A percentile compares a stretch with the other conserved stretches of the same genome.
phyloP scores from a whole-genome alignment of 2,113 vertebrate genomes.

The Clupea harengus region DNA sequence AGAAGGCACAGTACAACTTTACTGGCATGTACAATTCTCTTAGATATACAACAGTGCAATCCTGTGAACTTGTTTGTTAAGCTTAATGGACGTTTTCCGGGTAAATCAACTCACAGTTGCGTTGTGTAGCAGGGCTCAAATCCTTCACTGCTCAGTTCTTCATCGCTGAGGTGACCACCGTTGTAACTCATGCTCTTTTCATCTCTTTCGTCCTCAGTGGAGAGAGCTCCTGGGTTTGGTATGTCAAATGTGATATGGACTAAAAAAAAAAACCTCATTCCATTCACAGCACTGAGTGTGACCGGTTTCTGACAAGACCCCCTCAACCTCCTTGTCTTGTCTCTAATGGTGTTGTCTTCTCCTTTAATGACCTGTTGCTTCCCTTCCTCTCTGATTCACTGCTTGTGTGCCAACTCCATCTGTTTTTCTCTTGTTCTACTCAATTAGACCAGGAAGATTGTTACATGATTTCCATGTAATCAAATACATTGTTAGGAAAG shows the following conservation, averaged over 20 bases:
- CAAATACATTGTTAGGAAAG: background rate
- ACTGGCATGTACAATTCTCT: background rate
- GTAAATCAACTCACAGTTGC: background rate
- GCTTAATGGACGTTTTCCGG: background rate
- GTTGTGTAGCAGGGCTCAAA: background rate
- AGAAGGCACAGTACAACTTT: background rate
- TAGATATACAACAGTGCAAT: background rate
- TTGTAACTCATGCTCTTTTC: constrained; percentile 58
- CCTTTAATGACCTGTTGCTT: constrained; percentile 29
- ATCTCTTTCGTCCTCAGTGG: constrained; percentile 88
- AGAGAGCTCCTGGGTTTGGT: constrained; percentile 97
- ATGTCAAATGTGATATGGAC: constrained; percentile 70
- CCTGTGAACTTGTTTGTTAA: background rate
- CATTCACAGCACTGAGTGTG: constrained; percentile 27
- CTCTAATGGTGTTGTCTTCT: constrained; percentile 37
- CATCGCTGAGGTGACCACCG: background rate
- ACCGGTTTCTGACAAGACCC: constrained; percentile 18
- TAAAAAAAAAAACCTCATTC: constrained; percentile 7
- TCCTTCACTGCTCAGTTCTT: background rate
- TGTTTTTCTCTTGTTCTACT: background rate
- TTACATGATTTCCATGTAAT: background rate
- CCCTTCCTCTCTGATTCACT: constrained; percentile 13
- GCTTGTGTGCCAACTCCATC: constrained; percentile 24
- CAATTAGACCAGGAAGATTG: background rate
- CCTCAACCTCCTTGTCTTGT: constrained; percentile 27